Evolutionary conservation across 2,113 vertebrate species (phyloP), one percentile per base, ranked within the genome.

Genomic region (Egretta garzetta): DNA sequence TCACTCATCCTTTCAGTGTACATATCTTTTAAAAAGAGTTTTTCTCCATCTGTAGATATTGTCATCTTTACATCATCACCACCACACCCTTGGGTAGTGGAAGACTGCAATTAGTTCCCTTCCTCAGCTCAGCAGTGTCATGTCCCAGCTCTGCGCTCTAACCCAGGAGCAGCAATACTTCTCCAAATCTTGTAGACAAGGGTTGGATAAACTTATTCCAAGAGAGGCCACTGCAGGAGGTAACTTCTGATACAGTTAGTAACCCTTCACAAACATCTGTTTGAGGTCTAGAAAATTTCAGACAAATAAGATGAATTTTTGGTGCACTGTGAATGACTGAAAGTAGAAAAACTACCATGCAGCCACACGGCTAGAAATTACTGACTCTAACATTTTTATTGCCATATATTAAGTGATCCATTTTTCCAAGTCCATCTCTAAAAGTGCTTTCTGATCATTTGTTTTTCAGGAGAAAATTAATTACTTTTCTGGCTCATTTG

Each of bases 401-500:
- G 14, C 27, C 35, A 24, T 13, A 52, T 56, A 88, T 32, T 59
- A 88, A 77, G 62, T 73, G 64, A 67, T 82, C 8, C 17, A 20
- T 55, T 95, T 95, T 84, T 87, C 55, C 32, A 79, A 75, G 35
- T 49, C 66, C 8, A 12, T 80, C 62, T 82, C 60, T 80, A 39
- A 52, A 93, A 84, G 52, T 81, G 53, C 49, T 89, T 88, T 87
- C 60, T 64, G 72, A 68, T 77, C 39, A 91, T 87, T 91, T 93
- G 71, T 83, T 95, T 94, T 91, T 60, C 60, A 72, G 43, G 60
- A 84, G 60, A 87, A 95, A 95, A 95, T 95, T 95, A 93, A 84
- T 95, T 95, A 92, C 43, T 71, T 83, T 96, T 84, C 88, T 91
- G 72, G 66, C 52, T 97, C 88, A 91, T 95, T 91, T 94, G 56